Evolutionary conservation across 2,888 invertebrate species (phyloP).

Genomic region (Athalia circularis): DNA sequence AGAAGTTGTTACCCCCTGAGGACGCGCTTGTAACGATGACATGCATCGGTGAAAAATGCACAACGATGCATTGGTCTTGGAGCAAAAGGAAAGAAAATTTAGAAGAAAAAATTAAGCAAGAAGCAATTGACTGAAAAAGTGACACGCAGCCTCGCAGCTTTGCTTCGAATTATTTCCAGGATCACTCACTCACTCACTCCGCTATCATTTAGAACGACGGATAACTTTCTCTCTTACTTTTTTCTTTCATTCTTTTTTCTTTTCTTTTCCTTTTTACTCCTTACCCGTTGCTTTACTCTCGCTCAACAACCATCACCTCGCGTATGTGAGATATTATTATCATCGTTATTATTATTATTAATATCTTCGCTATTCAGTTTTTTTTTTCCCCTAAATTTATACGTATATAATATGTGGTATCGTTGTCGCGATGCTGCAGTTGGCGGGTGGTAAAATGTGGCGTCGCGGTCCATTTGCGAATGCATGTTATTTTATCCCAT

Average conservation of each 20-base stretch:
- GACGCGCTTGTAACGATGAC: neutral
- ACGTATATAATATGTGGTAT: neutral
- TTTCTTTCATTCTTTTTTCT: conserved; percentile 13
- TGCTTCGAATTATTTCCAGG: too few species aligned
- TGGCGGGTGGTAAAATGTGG: neutral
- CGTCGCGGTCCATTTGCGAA: conserved; percentile 22
- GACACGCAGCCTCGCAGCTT: too few species aligned
- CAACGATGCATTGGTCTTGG: neutral
- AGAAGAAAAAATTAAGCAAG: too few species aligned
- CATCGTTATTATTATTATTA: conserved; percentile 18
- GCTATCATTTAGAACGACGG: neutral
- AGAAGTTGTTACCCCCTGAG: neutral
- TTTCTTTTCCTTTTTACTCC: conserved; percentile 20
- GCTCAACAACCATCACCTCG: conserved; percentile 3
- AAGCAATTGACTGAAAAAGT: too few species aligned
- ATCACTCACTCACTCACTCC: too few species aligned
- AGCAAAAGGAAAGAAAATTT: too few species aligned
- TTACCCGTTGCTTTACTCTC: conserved; percentile 16
- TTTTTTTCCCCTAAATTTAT: neutral
- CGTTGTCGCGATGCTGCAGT: neutral
- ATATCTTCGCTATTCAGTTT: neutral
- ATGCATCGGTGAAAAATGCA: neutral
- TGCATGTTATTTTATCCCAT: too few species aligned
- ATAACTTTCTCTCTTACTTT: conserved; percentile 35
- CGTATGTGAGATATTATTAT: neutral